Percentiles rank a stretch among this genome's conserved stretches.
Conservation (phyloP, 2,113 vertebrate species). For the Sardina pilchardus region DNA sequence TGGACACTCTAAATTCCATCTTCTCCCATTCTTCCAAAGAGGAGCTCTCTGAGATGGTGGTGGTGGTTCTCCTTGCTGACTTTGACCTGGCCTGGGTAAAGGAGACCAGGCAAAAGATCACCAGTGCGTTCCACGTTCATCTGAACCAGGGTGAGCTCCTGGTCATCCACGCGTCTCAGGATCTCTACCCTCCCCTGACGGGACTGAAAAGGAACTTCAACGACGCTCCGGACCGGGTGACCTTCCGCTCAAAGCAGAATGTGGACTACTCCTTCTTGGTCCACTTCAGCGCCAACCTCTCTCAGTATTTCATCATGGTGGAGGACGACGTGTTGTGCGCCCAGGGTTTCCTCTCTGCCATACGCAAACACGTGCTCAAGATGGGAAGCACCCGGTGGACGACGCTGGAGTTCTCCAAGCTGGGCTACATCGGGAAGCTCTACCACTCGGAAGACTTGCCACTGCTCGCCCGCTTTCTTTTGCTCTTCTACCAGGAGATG, state of each 20-base stretch:
- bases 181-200: constrained; percentile 66
- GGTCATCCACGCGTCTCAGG: constrained; percentile 65
- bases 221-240: constrained; percentile 69
- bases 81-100: constrained; percentile 66
- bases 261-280: constrained; percentile 80
- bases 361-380: constrained; percentile 65
- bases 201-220: constrained; percentile 76
- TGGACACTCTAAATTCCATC: constrained; percentile 75
- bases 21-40: constrained; percentile 74
- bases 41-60: constrained; percentile 77
- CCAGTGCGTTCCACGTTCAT: constrained; percentile 58
- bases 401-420: constrained; percentile 83
- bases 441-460: constrained; percentile 77
- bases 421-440: constrained; percentile 86
- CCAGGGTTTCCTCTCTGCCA: constrained; percentile 71
- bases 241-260: constrained; percentile 85
- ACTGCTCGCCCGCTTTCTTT: constrained; percentile 76
- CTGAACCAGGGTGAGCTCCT: constrained; percentile 73
- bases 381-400: constrained; percentile 70
- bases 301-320: constrained; percentile 83
- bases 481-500: constrained; percentile 85
- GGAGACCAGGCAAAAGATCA: constrained; percentile 47
- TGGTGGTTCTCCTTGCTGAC: constrained; percentile 82
- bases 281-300: constrained; percentile 74
- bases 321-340: constrained; percentile 75